These are phyloP conservation scores for Scatophagus argus DNA, from an alignment of 2,113 vertebrate species.

Conservation along the genomic window DNA sequence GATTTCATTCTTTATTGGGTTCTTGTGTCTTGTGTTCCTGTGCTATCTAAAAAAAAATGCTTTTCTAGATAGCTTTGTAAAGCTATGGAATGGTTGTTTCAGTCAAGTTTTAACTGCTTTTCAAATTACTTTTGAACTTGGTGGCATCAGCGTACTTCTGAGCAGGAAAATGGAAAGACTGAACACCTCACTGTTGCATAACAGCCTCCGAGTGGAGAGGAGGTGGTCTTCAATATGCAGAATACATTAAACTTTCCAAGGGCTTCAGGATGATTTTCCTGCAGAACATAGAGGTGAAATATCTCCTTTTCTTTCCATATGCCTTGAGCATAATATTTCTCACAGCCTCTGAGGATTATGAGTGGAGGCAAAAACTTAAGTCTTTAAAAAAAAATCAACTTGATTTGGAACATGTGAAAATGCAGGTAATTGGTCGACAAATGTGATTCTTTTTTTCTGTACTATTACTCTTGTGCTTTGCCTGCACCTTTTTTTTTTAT, in stretches of 20 bases:
- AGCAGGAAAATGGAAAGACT: conserved; percentile 79
- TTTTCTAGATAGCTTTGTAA: background rate
- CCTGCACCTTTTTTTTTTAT: conserved; percentile 13
- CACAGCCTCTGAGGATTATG: conserved; percentile 39
- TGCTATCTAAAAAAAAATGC: too few relatives aligned
- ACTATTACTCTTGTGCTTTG: background rate
- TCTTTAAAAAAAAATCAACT: conserved; percentile 26
- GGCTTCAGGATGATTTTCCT: conserved; percentile 67
- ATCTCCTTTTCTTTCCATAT: conserved; percentile 42
- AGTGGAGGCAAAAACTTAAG: background rate
- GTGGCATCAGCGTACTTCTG: conserved; percentile 67
- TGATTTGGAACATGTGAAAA: conserved; percentile 34
- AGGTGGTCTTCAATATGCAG: conserved; percentile 76
- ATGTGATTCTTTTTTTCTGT: conserved; percentile 23
- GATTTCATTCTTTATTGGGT: background rate
- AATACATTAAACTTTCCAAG: conserved; percentile 78
- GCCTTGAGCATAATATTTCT: conserved; percentile 41
- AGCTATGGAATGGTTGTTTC: conserved; percentile 29
- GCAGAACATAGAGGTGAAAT: conserved; percentile 48
- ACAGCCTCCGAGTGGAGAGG: conserved; percentile 61
- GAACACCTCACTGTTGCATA: conserved; percentile 78
- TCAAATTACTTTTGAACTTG: conserved; percentile 72
- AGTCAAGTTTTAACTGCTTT: conserved; percentile 69
- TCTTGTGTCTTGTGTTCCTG: too few relatives aligned
- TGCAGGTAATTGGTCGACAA: conserved; percentile 22